phyloP scores from a whole-genome alignment of 2,113 vertebrate genomes.

The Daphoenositta chrysoptera region DNA sequence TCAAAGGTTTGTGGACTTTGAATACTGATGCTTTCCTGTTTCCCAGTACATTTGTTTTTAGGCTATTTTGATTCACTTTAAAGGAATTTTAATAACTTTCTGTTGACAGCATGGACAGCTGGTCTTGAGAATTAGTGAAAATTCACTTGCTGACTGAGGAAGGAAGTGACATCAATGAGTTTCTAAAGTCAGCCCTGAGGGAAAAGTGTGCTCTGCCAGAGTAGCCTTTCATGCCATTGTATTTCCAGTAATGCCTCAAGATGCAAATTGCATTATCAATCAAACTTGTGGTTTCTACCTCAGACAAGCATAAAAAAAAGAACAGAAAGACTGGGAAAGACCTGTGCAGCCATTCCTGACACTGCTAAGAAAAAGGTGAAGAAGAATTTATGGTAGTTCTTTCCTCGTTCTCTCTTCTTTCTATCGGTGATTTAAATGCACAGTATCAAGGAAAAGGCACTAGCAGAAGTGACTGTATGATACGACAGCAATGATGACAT shows the following conservation, averaged over 20 bases:
- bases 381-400: background rate
- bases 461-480: background rate
- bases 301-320: constrained; percentile 31
- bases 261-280: constrained; percentile 76
- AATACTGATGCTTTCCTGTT: constrained; percentile 86
- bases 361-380: background rate
- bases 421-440: background rate
- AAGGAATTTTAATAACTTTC: constrained; percentile 86
- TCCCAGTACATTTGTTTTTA: constrained; percentile 82
- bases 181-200: constrained; percentile 75
- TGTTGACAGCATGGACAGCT: constrained; percentile 83
- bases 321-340: background rate
- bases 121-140: constrained; percentile 82
- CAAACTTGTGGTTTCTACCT: constrained; percentile 65
- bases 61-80: constrained; percentile 86
- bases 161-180: constrained; percentile 85
- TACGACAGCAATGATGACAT: background rate
- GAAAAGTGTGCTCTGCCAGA: constrained; percentile 60
- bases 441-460: background rate
- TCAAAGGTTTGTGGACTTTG: constrained; percentile 84
- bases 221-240: constrained; percentile 74
- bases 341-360: constrained; percentile 17
- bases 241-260: constrained; percentile 70
- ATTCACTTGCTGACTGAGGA: constrained; percentile 81
- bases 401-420: background rate